Evolutionary conservation across 1,140 invertebrate genomes (phyloP).

Genomic region (Drusus annulatus): DNA sequence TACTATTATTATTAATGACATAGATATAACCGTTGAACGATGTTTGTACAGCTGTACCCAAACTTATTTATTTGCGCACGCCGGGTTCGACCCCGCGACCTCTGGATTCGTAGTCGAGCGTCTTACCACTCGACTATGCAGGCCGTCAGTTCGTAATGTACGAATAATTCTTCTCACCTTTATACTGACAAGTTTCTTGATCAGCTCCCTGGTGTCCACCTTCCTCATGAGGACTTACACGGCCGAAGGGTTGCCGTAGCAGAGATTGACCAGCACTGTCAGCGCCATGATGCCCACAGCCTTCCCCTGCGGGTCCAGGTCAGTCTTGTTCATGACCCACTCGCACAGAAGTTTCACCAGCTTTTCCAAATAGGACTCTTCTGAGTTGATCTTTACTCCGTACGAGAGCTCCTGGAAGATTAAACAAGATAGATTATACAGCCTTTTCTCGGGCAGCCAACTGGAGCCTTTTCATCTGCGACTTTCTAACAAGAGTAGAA

Average conservation of each 20-base stretch:
- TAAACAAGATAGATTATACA: neutral
- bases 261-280: conserved; percentile 81
- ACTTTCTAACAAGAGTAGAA: too few species aligned
- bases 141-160: too few species aligned
- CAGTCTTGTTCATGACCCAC: conserved; percentile 72
- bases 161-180: conserved; percentile 64
- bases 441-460: too few species aligned
- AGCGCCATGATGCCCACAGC: conserved; percentile 72
- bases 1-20: too few species aligned
- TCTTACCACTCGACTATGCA: too few species aligned
- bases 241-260: conserved; percentile 79
- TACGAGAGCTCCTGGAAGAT: conserved; percentile 76
- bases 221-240: conserved; percentile 77
- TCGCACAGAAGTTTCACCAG: conserved; percentile 75
- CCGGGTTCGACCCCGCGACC: too few species aligned
- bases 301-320: conserved; percentile 69
- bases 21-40: too few species aligned
- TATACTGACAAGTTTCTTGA: conserved; percentile 73
- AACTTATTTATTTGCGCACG: too few species aligned
- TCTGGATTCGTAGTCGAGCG: too few species aligned
- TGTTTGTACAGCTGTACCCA: too few species aligned
- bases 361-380: conserved; percentile 77
- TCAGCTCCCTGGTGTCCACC: conserved; percentile 76
- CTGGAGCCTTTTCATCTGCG: too few species aligned
- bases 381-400: conserved; percentile 80